Evolutionary conservation across 2,797 vertebrate species (phyloP).

Genomic region (Pogoniulus pusillus): DNA sequence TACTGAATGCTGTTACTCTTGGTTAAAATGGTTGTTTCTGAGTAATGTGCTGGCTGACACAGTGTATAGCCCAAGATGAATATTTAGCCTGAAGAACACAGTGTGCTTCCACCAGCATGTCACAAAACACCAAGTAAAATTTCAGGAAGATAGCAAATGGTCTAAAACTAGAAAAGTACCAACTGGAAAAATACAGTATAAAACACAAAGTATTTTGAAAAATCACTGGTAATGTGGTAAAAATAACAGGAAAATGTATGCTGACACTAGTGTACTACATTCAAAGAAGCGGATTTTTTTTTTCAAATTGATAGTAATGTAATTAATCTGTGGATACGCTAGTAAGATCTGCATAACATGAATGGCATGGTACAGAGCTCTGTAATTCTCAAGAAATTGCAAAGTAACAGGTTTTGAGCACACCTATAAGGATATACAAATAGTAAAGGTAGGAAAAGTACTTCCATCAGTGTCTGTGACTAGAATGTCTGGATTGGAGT

Average conservation of each 20-base stretch:
- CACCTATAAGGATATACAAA: background rate
- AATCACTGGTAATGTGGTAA: conserved; percentile 61
- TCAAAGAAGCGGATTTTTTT: background rate
- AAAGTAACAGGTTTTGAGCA: background rate
- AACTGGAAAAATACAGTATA: conserved; percentile 42
- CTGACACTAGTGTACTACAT: conserved; percentile 1
- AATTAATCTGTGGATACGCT: background rate
- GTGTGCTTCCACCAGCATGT: conserved; percentile 57
- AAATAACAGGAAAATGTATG: conserved; percentile 54
- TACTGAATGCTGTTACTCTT: background rate
- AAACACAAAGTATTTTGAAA: conserved; percentile 58
- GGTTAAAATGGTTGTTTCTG: background rate
- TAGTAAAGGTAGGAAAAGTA: background rate
- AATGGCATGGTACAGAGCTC: background rate
- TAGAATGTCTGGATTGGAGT: background rate
- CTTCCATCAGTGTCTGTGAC: background rate
- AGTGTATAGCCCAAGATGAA: background rate
- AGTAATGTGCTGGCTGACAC: background rate
- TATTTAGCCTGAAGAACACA: background rate
- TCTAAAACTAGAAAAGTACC: conserved; percentile 14
- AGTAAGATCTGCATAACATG: background rate
- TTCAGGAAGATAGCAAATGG: conserved; percentile 41
- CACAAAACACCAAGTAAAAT: background rate
- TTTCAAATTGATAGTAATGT: background rate
- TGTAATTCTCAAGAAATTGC: background rate